A percentile compares a stretch with the other conserved stretches of the same genome.
phyloP scores from a whole-genome alignment of 2,888 invertebrate species.

The Aphodius granarius region DNA sequence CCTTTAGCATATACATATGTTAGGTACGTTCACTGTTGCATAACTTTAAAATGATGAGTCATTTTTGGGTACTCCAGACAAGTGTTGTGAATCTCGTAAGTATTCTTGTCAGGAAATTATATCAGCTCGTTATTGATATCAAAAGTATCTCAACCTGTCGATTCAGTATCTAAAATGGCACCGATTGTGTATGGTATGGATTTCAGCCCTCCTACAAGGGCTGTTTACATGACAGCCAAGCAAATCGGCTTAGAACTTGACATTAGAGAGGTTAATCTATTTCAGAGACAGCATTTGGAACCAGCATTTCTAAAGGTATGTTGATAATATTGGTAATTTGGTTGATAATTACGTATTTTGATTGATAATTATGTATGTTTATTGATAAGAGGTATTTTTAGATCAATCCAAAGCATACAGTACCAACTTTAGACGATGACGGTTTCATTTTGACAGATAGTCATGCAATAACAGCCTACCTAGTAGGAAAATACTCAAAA shows the following conservation, averaged over 20 bases:
- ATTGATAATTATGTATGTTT: neutral
- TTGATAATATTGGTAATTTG: too few relatives aligned
- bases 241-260: conserved; percentile 54
- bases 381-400: too few relatives aligned
- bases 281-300: conserved; percentile 51
- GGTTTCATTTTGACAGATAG: conserved; percentile 57
- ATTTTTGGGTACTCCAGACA: neutral
- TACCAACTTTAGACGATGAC: conserved; percentile 61
- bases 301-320: conserved; percentile 55
- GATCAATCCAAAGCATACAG: conserved; percentile 61
- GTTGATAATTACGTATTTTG: too few relatives aligned
- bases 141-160: neutral
- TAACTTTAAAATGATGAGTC: neutral
- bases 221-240: conserved; percentile 58
- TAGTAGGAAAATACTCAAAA: conserved; percentile 59
- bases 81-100: neutral
- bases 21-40: neutral
- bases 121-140: neutral
- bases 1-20: too few relatives aligned
- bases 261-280: conserved; percentile 55
- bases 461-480: conserved; percentile 57
- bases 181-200: conserved; percentile 56
- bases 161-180: conserved; percentile 34
- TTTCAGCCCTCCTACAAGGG: conserved; percentile 58
- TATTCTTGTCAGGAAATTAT: too few relatives aligned